Evolutionary conservation across 2,113 vertebrate species (phyloP).

Genomic region (Ptilorrhoa leucosticta): DNA sequence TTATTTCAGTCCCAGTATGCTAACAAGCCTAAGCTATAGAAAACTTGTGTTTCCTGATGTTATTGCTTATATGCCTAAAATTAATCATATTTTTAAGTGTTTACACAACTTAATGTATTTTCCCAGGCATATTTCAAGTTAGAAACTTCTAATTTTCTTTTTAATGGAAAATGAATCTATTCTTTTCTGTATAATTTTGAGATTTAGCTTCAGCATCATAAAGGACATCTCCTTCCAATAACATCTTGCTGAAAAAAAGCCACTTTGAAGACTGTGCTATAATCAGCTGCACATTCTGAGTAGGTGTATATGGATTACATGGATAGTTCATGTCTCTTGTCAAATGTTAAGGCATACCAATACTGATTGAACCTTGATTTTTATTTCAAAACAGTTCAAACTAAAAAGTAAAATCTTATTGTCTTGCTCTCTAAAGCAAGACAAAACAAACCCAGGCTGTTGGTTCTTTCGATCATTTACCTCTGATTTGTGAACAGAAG

Average conservation of each 20-base stretch:
- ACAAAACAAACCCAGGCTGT: background rate
- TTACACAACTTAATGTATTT: background rate
- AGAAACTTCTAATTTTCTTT: background rate
- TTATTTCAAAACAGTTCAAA: background rate
- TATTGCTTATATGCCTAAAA: background rate
- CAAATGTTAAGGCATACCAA: background rate
- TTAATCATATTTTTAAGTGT: background rate
- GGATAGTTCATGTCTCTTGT: background rate
- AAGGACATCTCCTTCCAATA: background rate
- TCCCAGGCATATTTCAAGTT: background rate
- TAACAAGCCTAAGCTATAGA: background rate
- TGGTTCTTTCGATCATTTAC: background rate
- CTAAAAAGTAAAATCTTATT: background rate
- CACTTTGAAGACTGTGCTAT: background rate
- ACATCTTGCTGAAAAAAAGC: background rate
- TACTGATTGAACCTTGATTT: background rate
- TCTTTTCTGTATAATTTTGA: background rate
- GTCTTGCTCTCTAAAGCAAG: background rate
- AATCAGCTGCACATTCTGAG: background rate
- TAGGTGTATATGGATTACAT: background rate
- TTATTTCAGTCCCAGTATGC: background rate
- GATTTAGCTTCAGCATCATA: background rate
- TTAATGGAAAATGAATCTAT: background rate
- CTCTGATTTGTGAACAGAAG: background rate
- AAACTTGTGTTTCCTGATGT: background rate